Evolutionary conservation across 2,888 invertebrate species (phyloP), one percentile per base, ranked within the genome.

Genomic region (Drosophila parthenogenetica): DNA sequence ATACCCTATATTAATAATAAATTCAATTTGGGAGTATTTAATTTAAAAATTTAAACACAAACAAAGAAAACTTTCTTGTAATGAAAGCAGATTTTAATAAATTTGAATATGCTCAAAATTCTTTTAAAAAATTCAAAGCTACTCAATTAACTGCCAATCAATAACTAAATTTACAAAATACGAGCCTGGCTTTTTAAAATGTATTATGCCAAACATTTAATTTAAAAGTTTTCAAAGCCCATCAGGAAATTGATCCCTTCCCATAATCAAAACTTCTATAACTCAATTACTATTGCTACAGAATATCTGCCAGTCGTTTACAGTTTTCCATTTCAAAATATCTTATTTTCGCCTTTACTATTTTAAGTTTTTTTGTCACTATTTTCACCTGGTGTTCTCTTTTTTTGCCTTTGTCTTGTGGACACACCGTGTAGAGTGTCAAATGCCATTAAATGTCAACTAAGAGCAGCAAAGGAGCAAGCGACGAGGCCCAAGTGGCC

Each of bases 361-460:
- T 32, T 54, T 55, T 54, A 45, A 48, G 43, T 37, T 42, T 67
- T 62, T 67, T 64, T 53, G 53, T 51, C 37, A 49, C 53, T 61
- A 70, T 76, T 79, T 77, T 54, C 68, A 60, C 40, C 77, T 79
- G 79, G 70, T 69, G 69, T 67, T 70, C n/a, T 66, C 59, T 61
- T 59, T 67, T 69, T 66, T 61, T 59, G 55, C 60, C 58, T 64
- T 72, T 79, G 75, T 75, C 75, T 69, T 64, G 71, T 46, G 66
- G 67, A 80, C 70, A 73, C 61, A 37, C 66, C 72, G 60, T 25
- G 55, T 66, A 71, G 69, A 78, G 86, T 79, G 86, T 86, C 86
- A 86, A 86, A 77, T 76, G 79, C 72, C 82, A 87, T 87, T 84
- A 86, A 81, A 83, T 84, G 86, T 75, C 80, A 87, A 83, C 81